Evolutionary conservation across 2,113 vertebrate genomes (phyloP).

Genomic region (Pardalotus punctatus): DNA sequence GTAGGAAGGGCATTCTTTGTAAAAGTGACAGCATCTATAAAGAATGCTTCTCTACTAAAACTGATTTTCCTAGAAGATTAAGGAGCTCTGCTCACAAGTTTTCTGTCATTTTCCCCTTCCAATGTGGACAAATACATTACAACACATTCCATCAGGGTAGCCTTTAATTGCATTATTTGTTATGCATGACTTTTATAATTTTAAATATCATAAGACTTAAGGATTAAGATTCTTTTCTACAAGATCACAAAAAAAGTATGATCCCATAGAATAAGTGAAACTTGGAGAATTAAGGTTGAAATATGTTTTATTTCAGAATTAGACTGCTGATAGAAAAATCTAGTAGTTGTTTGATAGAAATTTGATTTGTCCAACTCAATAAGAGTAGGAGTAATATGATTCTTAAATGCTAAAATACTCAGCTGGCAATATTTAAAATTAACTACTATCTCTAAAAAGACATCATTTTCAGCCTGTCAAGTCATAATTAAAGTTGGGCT

Average conservation of each 20-base stretch:
- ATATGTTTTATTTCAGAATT: background rate
- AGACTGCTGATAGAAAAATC: background rate
- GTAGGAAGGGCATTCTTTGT: background rate
- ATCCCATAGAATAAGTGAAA: background rate
- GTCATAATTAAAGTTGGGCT: background rate
- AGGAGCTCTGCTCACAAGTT: background rate
- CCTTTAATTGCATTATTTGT: background rate
- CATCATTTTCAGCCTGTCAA: background rate
- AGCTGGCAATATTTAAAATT: background rate
- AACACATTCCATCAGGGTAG: background rate
- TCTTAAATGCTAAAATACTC: background rate
- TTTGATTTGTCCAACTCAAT: background rate
- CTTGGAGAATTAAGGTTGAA: background rate
- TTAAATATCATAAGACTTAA: background rate
- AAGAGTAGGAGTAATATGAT: background rate
- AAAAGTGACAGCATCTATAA: background rate
- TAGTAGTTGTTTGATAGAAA: background rate
- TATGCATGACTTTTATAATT: background rate
- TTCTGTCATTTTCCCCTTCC: background rate
- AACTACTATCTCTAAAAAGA: background rate
- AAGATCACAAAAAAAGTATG: background rate
- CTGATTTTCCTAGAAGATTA: background rate
- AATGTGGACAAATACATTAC: background rate
- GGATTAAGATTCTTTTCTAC: background rate
- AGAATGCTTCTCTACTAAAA: background rate